These are phyloP conservation scores for Aulostomus chinensis DNA, from an alignment of 2,797 vertebrate species.

Conservation along the genomic window DNA sequence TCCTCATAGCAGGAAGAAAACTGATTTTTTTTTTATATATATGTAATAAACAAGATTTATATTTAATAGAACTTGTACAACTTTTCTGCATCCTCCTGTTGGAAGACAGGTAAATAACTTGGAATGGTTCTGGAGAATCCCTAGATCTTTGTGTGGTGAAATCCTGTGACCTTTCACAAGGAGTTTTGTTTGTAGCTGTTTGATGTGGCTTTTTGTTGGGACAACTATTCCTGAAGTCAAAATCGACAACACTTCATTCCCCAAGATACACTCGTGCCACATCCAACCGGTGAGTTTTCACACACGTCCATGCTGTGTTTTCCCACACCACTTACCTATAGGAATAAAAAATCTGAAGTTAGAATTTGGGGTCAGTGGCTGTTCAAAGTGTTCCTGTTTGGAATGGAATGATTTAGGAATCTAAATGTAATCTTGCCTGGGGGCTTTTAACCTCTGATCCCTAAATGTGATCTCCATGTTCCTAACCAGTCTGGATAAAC, in stretches of 20 bases:
- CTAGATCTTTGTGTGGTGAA: conserved; percentile 22
- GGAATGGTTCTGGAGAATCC: conserved; percentile 52
- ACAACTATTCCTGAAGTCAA: background rate
- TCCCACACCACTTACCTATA: conserved; percentile 93
- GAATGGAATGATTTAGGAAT: too few relatives aligned
- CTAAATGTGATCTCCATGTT: too few relatives aligned
- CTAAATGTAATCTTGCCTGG: too few relatives aligned
- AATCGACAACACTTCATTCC: too few relatives aligned
- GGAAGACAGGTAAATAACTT: conserved; percentile 31
- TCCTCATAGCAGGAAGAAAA: conserved; percentile 90
- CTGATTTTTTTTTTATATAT: too few relatives aligned
- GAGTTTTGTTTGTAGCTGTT: conserved; percentile 31
- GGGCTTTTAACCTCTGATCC: too few relatives aligned
- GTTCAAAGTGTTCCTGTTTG: too few relatives aligned
- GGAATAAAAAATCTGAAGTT: too few relatives aligned
- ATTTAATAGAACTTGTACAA: conserved; percentile 88
- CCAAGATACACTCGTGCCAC: conserved; percentile 94
- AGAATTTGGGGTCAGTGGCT: too few relatives aligned
- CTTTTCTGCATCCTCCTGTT: conserved; percentile 91
- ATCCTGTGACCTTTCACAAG: conserved; percentile 20
- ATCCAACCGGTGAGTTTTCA: conserved; percentile 92
- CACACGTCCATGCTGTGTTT: conserved; percentile 98
- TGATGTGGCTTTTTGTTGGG: conserved; percentile 13
- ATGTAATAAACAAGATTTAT: conserved; percentile 91
- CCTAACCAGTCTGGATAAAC: too few relatives aligned